Percentiles rank a stretch among this genome's conserved stretches.
Evolutionary conservation across 1,140 invertebrate genomes (phyloP).

Genomic region (Pectinophora gossypiella): DNA sequence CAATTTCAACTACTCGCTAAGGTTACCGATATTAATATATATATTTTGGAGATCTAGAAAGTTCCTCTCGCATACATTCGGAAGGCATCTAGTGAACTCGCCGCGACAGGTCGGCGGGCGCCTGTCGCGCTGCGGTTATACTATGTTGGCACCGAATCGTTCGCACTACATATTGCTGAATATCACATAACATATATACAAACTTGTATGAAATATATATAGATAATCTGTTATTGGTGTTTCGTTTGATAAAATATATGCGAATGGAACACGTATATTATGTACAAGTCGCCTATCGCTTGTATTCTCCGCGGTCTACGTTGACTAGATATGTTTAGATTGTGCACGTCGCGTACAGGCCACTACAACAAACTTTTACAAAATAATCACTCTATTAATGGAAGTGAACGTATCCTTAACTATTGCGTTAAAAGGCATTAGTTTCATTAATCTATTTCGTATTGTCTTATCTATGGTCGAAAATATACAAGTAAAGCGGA

Average conservation of each 20-base stretch:
- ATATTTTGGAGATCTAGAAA: conserved; percentile 53
- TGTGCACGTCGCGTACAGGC: conserved; percentile 54
- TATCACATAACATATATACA: too few relatives aligned
- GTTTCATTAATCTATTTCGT: conserved; percentile 61
- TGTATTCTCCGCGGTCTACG: conserved; percentile 37
- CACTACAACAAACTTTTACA: conserved; percentile 41
- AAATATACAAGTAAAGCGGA: conserved; percentile 34
- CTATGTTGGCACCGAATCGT: neutral
- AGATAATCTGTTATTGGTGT: too few relatives aligned
- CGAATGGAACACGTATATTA: conserved; percentile 54
- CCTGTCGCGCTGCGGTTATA: neutral
- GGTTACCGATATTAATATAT: conserved; percentile 56
- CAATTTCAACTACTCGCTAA: conserved; percentile 72
- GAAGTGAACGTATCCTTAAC: conserved; percentile 55
- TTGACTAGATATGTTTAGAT: conserved; percentile 74
- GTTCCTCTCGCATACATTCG: conserved; percentile 70
- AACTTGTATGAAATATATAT: too few relatives aligned
- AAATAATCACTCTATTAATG: conserved; percentile 64
- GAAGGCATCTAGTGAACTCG: conserved; percentile 27
- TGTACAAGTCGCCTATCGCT: conserved; percentile 31
- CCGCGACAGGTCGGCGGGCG: neutral
- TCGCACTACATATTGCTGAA: too few relatives aligned
- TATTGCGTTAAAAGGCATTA: conserved; percentile 71
- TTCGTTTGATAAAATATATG: conserved; percentile 51
- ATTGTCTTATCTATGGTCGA: conserved; percentile 73